Conservation (phyloP, 1,140 invertebrate species). For the Yoshiicerus persimilis region DNA sequence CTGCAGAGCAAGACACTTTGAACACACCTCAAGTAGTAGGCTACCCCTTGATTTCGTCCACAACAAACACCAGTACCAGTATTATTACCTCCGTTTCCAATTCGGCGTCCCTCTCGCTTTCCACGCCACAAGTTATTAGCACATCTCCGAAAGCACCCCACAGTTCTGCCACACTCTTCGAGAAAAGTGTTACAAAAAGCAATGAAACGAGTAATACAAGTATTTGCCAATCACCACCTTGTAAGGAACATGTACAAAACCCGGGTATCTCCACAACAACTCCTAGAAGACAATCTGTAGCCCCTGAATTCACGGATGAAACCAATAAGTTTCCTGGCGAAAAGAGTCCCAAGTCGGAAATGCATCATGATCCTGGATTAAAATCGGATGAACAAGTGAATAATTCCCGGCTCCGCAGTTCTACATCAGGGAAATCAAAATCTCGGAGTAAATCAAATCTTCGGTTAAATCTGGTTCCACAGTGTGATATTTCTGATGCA, state of each 20-base stretch:
- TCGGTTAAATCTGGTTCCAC: neutral
- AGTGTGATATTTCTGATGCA: neutral
- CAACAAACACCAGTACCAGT: neutral
- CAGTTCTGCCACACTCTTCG: neutral
- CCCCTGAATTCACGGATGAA: neutral
- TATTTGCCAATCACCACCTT: neutral
- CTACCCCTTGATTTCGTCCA: neutral
- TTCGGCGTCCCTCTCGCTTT: neutral
- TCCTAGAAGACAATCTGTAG: neutral
- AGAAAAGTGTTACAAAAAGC: neutral
- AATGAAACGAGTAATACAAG: neutral
- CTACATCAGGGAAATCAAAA: neutral
- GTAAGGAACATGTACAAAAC: neutral
- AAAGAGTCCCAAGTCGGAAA: neutral
- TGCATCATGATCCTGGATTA: neutral
- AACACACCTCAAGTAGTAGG: slow-evolving; percentile 48
- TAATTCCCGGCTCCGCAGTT: neutral
- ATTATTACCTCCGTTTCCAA: neutral
- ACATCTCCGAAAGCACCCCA: neutral
- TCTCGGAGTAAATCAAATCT: neutral
- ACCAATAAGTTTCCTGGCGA: neutral
- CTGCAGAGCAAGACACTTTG: slow-evolving; percentile 30
- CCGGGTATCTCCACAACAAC: slow-evolving; percentile 15
- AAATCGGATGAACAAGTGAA: neutral
- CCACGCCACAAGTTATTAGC: neutral